Evolutionary conservation across 1,140 invertebrate species (phyloP).

Genomic region (Harlomillsia oculata): DNA sequence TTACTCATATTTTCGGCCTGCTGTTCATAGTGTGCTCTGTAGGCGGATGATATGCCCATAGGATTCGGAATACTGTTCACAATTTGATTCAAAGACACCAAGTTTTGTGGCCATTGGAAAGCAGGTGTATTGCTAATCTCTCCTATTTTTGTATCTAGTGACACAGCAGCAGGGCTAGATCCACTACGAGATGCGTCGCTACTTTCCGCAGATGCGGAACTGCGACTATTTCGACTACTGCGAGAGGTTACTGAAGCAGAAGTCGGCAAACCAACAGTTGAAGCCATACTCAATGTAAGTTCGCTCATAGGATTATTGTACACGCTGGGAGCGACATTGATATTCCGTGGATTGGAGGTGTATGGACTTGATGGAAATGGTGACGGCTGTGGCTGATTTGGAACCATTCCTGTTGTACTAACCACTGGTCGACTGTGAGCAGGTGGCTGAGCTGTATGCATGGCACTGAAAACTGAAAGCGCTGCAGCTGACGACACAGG

Average conservation of each 20-base stretch:
- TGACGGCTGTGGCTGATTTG: slow-evolving; percentile 11
- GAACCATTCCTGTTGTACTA: neutral
- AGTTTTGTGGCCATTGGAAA: slow-evolving; percentile 33
- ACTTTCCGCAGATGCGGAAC: neutral
- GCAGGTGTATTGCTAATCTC: slow-evolving; percentile 9
- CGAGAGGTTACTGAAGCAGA: neutral
- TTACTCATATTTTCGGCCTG: slow-evolving; percentile 24
- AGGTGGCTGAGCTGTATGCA: neutral
- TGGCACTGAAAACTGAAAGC: neutral
- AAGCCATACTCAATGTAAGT: neutral
- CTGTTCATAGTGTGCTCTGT: slow-evolving; percentile 20
- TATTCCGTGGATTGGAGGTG: slow-evolving; percentile 26
- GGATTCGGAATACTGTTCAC: slow-evolving; percentile 33
- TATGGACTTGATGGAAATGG: slow-evolving; percentile 29
- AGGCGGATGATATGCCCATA: slow-evolving; percentile 22
- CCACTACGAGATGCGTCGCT: neutral
- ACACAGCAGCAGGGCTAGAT: neutral
- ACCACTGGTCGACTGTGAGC: neutral
- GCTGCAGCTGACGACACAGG: slow-evolving; percentile 9
- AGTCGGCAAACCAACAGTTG: neutral
- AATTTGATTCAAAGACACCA: slow-evolving; percentile 31
- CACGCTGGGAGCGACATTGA: slow-evolving; percentile 29
- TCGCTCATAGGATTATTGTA: slow-evolving; percentile 17
- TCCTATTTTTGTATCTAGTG: slow-evolving; percentile 15
- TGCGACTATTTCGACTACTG: neutral